Conservation (phyloP, 1,140 invertebrate genomes). For the Aphelenchoides besseyi region DNA sequence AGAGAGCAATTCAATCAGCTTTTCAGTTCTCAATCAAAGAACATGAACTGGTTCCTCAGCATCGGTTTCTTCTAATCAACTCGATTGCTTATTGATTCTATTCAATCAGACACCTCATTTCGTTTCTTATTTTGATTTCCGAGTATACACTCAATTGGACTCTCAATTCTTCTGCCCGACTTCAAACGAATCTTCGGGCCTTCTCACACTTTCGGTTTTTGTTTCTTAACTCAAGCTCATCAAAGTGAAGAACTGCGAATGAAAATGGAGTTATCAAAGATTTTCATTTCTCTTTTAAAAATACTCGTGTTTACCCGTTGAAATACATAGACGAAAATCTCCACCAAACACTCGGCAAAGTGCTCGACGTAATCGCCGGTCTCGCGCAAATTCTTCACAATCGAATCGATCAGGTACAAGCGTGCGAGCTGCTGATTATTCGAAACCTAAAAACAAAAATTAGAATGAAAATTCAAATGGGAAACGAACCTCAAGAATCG, state of each 20-base stretch:
- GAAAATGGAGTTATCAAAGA: too few species aligned
- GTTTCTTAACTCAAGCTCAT: too few species aligned
- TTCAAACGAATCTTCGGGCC: not conserved
- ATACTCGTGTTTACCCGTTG: conserved; percentile 40
- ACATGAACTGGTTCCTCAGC: not conserved
- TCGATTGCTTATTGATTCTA: not conserved
- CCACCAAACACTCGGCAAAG: conserved; percentile 68
- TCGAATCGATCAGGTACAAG: conserved; percentile 96
- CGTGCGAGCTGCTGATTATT: conserved; percentile 81
- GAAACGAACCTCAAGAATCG: conserved; percentile 78
- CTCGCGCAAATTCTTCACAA: conserved; percentile 83
- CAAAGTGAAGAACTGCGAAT: not conserved
- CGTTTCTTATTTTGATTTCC: too few species aligned
- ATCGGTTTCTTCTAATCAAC: not conserved
- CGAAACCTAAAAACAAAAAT: conserved; percentile 69
- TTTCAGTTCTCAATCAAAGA: not conserved
- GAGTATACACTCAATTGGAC: too few species aligned
- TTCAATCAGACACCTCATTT: not conserved
- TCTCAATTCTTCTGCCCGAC: not conserved
- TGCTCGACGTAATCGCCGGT: conserved; percentile 72
- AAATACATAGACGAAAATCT: conserved; percentile 57
- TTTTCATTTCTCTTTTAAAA: not conserved
- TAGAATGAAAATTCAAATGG: not conserved
- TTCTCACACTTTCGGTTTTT: too few species aligned
- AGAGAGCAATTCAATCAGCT: not conserved